Conservation (phyloP, 2,797 vertebrate species). For the Spinus olivaceus region DNA sequence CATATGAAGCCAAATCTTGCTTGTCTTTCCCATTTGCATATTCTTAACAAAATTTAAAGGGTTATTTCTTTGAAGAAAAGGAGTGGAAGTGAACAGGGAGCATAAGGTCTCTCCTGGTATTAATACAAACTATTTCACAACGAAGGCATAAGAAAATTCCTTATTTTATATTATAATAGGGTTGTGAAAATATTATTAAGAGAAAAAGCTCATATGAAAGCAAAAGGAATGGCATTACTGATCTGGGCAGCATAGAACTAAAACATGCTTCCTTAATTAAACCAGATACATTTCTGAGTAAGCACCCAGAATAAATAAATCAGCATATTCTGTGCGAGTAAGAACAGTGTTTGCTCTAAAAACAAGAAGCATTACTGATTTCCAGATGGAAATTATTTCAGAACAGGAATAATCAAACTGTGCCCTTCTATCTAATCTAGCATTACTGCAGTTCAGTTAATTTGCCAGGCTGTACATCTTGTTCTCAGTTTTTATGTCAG, state of each 20-base stretch:
- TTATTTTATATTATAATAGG: background rate
- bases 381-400: background rate
- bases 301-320: background rate
- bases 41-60: background rate
- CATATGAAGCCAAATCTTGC: background rate
- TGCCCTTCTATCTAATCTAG: background rate
- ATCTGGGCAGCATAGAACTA: background rate
- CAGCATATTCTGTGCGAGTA: background rate
- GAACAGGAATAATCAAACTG: background rate
- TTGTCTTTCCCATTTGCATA: background rate
- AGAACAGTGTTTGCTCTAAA: background rate
- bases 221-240: background rate
- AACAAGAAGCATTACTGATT: background rate
- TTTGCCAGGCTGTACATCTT: background rate
- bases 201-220: background rate
- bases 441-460: background rate
- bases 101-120: background rate
- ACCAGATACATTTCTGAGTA: background rate
- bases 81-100: background rate
- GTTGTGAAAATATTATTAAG: background rate
- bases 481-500: background rate
- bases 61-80: background rate
- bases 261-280: background rate
- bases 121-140: background rate
- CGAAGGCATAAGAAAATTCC: background rate